Conservation (phyloP, 2,888 invertebrate species). For the Tinea semifulvella region DNA sequence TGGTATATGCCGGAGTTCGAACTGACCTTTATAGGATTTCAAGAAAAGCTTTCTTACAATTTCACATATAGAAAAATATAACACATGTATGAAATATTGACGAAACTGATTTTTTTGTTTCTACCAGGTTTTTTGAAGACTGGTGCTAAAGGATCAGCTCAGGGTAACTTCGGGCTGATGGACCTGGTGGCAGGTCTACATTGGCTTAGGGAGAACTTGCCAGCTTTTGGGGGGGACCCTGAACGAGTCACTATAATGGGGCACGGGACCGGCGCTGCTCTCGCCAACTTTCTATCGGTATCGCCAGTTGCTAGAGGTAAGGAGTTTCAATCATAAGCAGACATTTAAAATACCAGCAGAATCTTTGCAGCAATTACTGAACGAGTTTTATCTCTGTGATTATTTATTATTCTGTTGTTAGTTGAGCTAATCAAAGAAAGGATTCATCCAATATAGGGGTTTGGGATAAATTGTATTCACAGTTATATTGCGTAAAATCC, state of each 20-base stretch:
- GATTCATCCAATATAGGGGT: no score
- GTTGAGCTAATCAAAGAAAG: no score
- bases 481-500: no score
- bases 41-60: no score
- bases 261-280: constrained; percentile 95
- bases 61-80: constrained; percentile 16
- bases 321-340: background rate
- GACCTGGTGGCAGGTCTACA: constrained; percentile 94
- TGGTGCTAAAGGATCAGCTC: constrained; percentile 86
- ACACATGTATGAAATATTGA: constrained; percentile 11
- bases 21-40: no score
- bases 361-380: no score
- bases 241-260: constrained; percentile 93
- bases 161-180: constrained; percentile 92
- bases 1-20: no score
- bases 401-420: no score
- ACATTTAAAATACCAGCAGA: background rate
- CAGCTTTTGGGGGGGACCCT: constrained; percentile 95
- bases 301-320: constrained; percentile 94
- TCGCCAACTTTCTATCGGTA: constrained; percentile 94
- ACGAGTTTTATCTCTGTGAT: no score
- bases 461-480: no score
- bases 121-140: constrained; percentile 88
- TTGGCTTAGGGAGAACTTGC: constrained; percentile 95
- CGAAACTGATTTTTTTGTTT: no score